Base-by-base conservation (phyloP, 2,113 vertebrate genomes). In the Dasyurus viverrinus region DNA sequence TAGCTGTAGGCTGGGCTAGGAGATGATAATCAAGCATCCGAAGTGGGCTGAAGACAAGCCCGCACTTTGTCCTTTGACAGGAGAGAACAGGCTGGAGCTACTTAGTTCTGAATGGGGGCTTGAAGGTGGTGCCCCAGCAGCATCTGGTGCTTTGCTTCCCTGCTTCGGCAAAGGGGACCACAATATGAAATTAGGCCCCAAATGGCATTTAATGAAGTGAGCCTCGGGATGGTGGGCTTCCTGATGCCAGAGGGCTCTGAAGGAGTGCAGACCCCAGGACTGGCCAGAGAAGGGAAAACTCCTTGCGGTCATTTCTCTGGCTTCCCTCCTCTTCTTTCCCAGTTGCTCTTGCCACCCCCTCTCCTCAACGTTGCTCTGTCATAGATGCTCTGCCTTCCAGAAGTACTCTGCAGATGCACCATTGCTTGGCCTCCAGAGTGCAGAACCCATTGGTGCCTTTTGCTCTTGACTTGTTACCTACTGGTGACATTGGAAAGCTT, bases 31-130 rank as follows among this genome's bases (percentile, higher is more conserved):
- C 98, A 97, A 98, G 97, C 96, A 97, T 98, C 98, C 98, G 95
- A 98, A 98, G 98, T 97, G 96, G 97, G 97, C 96, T 98, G 95
- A 97, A 98, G 98, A 98, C 98, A 98, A 98, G 98, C 97, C 97
- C 97, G 53, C 97, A 98, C 98, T 98, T 98, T 98, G 98, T 98
- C 94, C 97, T 97, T 96, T 97, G 97, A 97, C 97, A 95, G 97
- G 94, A 89, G 96, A 94, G 97, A 94, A 55, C 93, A 90, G 93
- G 97, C 98, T 98, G 97, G 97, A 97, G 97, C 95, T 97, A 47
- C 98, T 97, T 96, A 95, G 92, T 93, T 97, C 96, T 98, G 97
- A 98, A 98, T 98, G 97, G 97, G 57, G 94, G 97, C 96, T 95
- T 96, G 93, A 47, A 96, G 97, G 98, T 97, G 92, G 97, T 95